Evolutionary conservation across 2,113 vertebrate species (phyloP).

Genomic region (Raja brachyura): DNA sequence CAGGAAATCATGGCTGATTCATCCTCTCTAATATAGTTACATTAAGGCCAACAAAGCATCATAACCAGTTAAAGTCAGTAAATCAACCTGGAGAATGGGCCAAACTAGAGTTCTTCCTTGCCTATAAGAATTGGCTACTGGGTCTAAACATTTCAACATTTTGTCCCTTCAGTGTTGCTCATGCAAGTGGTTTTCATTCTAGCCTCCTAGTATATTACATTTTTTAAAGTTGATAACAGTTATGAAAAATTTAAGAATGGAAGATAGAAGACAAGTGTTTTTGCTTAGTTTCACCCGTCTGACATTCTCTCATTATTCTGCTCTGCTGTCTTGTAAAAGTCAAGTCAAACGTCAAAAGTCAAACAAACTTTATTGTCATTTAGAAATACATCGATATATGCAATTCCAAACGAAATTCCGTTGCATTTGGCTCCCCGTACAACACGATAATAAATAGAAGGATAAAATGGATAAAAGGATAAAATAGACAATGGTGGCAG

Average conservation of each 20-base stretch:
- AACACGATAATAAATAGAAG: no score
- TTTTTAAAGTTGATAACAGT: neutral
- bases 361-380: no score
- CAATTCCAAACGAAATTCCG: no score
- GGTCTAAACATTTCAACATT: neutral
- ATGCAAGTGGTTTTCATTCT: neutral
- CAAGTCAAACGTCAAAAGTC: no score
- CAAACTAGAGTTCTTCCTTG: neutral
- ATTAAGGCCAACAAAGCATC: neutral
- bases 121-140: neutral
- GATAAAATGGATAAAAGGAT: no score
- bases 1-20: no score
- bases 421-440: no score
- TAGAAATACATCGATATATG: no score
- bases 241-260: neutral
- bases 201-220: neutral
- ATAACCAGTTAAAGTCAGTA: neutral
- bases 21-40: neutral
- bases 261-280: neutral
- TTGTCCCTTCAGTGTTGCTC: neutral
- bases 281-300: constrained; percentile 1
- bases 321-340: neutral
- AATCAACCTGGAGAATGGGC: neutral
- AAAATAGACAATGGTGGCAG: no score
- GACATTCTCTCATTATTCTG: neutral